phyloP scores from a whole-genome alignment of 2,113 vertebrate species.

The cat (Felis catus) region F.catus_Fca126_mat1.0 CM031413.1:113881501-113882000 shows the following conservation, averaged over 20 bases:
- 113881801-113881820: neutral
- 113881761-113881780: neutral
- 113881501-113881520: neutral
- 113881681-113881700: neutral
- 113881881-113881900: slow-evolving; percentile 19
- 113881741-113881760: neutral
- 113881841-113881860: neutral
- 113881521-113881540: neutral
- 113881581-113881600: neutral
- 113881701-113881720: neutral
- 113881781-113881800: slow-evolving; percentile 47
- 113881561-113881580: neutral
- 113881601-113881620: neutral
- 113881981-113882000: neutral
- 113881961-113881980: neutral
- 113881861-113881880: neutral
- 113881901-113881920: neutral
- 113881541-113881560: neutral
- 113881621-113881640: neutral
- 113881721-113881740: slow-evolving; percentile 33
- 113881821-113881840: neutral
- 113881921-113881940: neutral
- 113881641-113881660: neutral
- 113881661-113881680: neutral
- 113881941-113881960: neutral